Percentiles rank a stretch among this genome's conserved stretches.
These are phyloP conservation scores for Neotoxoptera formosana DNA, from an alignment of 1,140 invertebrate genomes.

Conservation along the genomic window DNA sequence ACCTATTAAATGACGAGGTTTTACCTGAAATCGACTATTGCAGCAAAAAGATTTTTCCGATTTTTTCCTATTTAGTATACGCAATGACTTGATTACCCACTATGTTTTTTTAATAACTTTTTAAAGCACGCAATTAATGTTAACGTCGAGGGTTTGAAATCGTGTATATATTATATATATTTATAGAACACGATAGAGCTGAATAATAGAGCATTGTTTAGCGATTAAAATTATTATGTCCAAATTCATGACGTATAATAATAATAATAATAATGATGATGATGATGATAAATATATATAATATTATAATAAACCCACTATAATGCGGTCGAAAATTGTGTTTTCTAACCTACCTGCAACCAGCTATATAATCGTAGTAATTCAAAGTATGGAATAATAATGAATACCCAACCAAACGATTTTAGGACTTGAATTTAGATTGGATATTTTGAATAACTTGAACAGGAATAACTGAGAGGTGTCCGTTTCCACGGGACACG, in stretches of 20 bases:
- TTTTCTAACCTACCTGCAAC: not conserved
- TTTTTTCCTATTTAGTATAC: too few species aligned
- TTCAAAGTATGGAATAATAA: slow-evolving; percentile 32
- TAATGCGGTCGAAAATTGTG: not conserved
- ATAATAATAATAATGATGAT: too few species aligned
- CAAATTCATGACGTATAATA: not conserved
- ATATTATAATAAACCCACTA: not conserved
- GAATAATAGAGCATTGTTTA: not conserved
- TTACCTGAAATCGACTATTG: not conserved
- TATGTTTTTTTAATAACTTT: not conserved
- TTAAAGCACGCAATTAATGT: not conserved
- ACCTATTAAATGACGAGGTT: not conserved
- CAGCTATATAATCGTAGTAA: not conserved
- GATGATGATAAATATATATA: too few species aligned
- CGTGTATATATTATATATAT: not conserved
- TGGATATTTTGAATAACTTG: slow-evolving; percentile 25
- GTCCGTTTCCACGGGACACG: not conserved
- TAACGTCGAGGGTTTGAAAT: not conserved
- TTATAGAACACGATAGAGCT: not conserved
- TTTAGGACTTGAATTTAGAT: slow-evolving; percentile 28
- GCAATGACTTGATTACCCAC: not conserved
- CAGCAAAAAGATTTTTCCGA: not conserved
- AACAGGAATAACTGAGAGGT: not conserved
- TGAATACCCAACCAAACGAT: slow-evolving; percentile 4
- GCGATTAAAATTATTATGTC: not conserved